Percentiles rank a stretch among this genome's conserved stretches.
phyloP scores from a whole-genome alignment of 2,113 vertebrate species.

The Anseranas semipalmata region DNA sequence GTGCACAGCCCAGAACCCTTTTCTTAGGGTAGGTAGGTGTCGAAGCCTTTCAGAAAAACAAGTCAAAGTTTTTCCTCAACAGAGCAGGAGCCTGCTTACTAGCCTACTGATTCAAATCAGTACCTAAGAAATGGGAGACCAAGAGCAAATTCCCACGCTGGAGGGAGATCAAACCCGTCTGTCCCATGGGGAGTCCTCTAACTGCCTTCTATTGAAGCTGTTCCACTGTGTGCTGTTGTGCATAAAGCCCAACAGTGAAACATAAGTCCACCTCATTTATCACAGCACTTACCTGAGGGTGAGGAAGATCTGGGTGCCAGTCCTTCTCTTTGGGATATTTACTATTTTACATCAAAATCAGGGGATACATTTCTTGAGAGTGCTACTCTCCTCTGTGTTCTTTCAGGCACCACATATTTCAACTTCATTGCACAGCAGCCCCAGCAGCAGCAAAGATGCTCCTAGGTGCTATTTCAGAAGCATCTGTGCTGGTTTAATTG shows the following conservation, averaged over 20 bases:
- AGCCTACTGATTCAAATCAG: neutral
- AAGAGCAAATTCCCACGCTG: neutral
- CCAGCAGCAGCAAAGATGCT: neutral
- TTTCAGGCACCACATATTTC: neutral
- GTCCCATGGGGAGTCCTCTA: neutral
- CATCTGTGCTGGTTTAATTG: neutral
- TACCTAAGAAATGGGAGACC: neutral
- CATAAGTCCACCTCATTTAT: neutral
- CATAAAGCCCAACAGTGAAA: neutral
- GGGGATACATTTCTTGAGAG: neutral
- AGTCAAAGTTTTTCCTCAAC: neutral
- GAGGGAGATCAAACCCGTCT: neutral
- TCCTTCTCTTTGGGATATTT: neutral
- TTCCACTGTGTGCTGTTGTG: neutral
- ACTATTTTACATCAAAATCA: neutral
- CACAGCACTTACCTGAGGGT: neutral
- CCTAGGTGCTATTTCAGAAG: neutral
- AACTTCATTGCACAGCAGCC: fast-evolving
- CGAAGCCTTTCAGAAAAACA: neutral
- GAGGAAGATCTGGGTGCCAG: neutral
- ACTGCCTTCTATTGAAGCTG: neutral
- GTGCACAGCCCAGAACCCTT: neutral
- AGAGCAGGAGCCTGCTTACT: neutral
- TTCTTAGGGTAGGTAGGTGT: neutral
- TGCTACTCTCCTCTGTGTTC: neutral